These are phyloP conservation scores for Stegodyphus dumicola DNA, from an alignment of 1,140 invertebrate species.

Conservation along the genomic window DNA sequence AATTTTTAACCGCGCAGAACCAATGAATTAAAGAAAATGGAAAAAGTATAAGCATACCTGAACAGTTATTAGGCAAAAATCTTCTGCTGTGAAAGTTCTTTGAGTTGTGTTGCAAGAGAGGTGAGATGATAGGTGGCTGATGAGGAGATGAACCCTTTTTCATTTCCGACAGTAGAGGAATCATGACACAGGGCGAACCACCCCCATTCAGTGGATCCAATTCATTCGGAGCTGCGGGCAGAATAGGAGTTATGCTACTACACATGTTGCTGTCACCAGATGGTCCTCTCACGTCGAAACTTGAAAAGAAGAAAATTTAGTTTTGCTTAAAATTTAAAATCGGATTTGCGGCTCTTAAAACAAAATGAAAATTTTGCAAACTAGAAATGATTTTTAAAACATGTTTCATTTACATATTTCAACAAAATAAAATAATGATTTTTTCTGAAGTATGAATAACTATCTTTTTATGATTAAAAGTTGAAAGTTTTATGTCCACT, in stretches of 20 bases:
- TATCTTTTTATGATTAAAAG: too few relatives aligned
- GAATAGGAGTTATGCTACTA: constrained; percentile 46
- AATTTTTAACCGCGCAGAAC: too few relatives aligned
- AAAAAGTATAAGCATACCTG: too few relatives aligned
- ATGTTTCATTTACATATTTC: neutral
- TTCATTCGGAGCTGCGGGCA: neutral
- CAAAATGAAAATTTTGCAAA: neutral
- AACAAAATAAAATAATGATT: too few relatives aligned
- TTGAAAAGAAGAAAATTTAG: neutral
- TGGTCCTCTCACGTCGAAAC: constrained; percentile 26
- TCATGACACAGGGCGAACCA: constrained; percentile 2
- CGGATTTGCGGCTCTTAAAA: neutral
- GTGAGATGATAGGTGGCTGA: constrained; percentile 18
- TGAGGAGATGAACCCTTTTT: constrained; percentile 12
- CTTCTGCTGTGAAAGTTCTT: neutral
- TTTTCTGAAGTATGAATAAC: too few relatives aligned
- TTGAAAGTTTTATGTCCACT: too few relatives aligned
- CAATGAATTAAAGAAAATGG: too few relatives aligned
- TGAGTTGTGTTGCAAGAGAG: neutral
- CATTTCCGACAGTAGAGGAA: constrained; percentile 15
- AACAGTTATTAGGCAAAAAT: too few relatives aligned
- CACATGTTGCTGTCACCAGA: constrained; percentile 26
- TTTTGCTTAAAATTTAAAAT: neutral
- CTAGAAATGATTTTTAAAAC: neutral
- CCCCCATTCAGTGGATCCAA: constrained; percentile 20